Evolutionary conservation across 1,140 invertebrate genomes (phyloP).

Genomic region (Nephotettix cincticeps): DNA sequence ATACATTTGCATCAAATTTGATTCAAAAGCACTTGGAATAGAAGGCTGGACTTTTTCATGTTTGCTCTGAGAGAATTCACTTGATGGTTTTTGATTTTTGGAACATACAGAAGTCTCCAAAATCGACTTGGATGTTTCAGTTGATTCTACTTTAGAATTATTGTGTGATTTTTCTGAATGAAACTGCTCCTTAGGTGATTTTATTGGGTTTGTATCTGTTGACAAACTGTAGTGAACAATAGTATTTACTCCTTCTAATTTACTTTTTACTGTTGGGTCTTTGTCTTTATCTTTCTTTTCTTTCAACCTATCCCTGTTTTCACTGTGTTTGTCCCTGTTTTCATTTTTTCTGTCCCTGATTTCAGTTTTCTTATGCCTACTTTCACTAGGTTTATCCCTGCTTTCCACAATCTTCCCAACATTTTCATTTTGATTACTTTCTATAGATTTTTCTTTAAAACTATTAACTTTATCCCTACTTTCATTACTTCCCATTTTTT

Average conservation of each 20-base stretch:
- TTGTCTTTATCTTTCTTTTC: background rate
- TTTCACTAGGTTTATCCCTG: background rate
- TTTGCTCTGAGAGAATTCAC: background rate
- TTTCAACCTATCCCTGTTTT: background rate
- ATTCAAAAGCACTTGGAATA: conserved; percentile 8
- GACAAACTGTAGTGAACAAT: too few relatives aligned
- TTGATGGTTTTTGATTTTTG: too few relatives aligned
- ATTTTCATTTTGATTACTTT: background rate
- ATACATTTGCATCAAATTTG: conserved; percentile 19
- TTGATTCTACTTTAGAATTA: too few relatives aligned
- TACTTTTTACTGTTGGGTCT: too few relatives aligned
- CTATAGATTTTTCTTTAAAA: background rate
- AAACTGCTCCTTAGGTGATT: too few relatives aligned
- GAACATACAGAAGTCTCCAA: too few relatives aligned
- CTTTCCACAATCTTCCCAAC: background rate
- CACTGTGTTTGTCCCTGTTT: background rate
- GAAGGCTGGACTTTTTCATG: background rate
- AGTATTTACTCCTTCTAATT: too few relatives aligned
- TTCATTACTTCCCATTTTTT: background rate
- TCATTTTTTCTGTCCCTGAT: background rate
- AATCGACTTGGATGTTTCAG: too few relatives aligned
- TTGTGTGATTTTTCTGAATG: too few relatives aligned
- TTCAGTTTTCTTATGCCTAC: background rate
- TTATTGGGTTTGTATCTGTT: too few relatives aligned
- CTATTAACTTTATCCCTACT: background rate